These are phyloP conservation scores for Lasioglossum albipes DNA, from an alignment of 1,140 invertebrate species.

Conservation along the genomic window DNA sequence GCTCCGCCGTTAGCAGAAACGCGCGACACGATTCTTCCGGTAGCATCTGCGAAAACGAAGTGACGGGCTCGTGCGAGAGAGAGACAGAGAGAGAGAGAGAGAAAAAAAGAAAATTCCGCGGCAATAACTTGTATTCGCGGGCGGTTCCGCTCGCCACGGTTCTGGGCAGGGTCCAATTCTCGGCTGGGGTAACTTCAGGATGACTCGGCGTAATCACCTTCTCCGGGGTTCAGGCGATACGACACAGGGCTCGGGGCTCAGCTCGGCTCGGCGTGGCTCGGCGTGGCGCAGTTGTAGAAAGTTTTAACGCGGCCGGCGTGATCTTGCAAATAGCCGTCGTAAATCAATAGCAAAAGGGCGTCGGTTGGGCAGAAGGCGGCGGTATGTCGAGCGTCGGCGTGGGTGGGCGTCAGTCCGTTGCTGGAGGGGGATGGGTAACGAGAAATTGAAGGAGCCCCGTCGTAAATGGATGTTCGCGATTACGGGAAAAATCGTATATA, in stretches of 20 bases:
- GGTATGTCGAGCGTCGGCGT: slow-evolving; percentile 5
- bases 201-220: slow-evolving; percentile 60
- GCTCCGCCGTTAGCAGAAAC: too few relatives aligned
- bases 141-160: slow-evolving; percentile 4
- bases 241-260: slow-evolving; percentile 57
- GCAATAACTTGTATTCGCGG: slow-evolving; percentile 37
- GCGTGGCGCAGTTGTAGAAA: slow-evolving; percentile 69
- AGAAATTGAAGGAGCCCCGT: slow-evolving; percentile 74
- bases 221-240: slow-evolving; percentile 37
- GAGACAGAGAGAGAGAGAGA: neutral
- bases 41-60: too few relatives aligned
- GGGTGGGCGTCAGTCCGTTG: slow-evolving; percentile 19
- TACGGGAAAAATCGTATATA: slow-evolving; percentile 78
- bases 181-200: slow-evolving; percentile 45
- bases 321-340: slow-evolving; percentile 77
- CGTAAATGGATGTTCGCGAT: slow-evolving; percentile 77
- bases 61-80: too few relatives aligned
- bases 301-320: slow-evolving; percentile 74
- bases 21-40: too few relatives aligned
- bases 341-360: slow-evolving; percentile 73
- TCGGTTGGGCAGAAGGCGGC: slow-evolving; percentile 30
- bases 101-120: slow-evolving; percentile 14
- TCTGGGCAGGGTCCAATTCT: slow-evolving; percentile 57
- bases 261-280: slow-evolving; percentile 44
- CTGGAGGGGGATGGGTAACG: slow-evolving; percentile 65